Evolutionary conservation across 2,113 vertebrate genomes (phyloP).

Genomic region (Halcyon malimbica): DNA sequence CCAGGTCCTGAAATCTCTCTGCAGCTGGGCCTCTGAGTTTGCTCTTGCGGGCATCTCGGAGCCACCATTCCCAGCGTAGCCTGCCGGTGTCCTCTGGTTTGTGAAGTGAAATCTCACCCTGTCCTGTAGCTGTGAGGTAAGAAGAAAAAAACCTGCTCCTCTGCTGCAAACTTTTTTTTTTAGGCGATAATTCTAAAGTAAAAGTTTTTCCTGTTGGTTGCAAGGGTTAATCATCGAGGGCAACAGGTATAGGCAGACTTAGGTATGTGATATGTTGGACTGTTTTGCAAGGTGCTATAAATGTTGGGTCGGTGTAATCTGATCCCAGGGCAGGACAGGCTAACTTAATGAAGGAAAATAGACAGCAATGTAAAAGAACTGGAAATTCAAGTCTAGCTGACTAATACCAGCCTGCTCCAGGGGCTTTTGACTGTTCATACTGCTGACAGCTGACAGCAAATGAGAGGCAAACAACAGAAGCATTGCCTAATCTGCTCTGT

Average conservation of each 20-base stretch:
- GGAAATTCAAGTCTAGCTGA: slow-evolving; percentile 84
- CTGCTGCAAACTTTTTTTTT: neutral
- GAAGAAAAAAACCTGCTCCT: neutral
- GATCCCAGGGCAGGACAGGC: slow-evolving; percentile 67
- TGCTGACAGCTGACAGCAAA: slow-evolving; percentile 72
- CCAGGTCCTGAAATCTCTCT: neutral
- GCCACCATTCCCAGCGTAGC: fast-evolving
- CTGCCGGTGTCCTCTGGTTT: fast-evolving
- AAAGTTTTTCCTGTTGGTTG: neutral
- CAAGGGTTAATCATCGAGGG: slow-evolving; percentile 68
- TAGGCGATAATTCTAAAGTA: neutral
- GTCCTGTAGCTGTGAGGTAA: neutral
- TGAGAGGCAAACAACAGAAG: slow-evolving; percentile 22
- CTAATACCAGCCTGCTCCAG: slow-evolving; percentile 64
- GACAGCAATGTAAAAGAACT: slow-evolving; percentile 82
- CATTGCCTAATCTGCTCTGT: neutral
- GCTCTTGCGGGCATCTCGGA: neutral
- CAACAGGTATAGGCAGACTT: slow-evolving; percentile 76
- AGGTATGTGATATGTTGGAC: slow-evolving; percentile 73
- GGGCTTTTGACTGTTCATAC: slow-evolving; percentile 53
- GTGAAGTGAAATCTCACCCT: fast-evolving
- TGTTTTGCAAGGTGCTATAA: slow-evolving; percentile 77
- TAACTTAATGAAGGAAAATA: slow-evolving; percentile 68
- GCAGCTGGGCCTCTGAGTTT: neutral
- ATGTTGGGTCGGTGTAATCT: slow-evolving; percentile 74